Percentiles rank a stretch among this genome's conserved stretches.
phyloP scores from a whole-genome alignment of 1,140 invertebrate species.

The Drosophila erecta region DNA sequence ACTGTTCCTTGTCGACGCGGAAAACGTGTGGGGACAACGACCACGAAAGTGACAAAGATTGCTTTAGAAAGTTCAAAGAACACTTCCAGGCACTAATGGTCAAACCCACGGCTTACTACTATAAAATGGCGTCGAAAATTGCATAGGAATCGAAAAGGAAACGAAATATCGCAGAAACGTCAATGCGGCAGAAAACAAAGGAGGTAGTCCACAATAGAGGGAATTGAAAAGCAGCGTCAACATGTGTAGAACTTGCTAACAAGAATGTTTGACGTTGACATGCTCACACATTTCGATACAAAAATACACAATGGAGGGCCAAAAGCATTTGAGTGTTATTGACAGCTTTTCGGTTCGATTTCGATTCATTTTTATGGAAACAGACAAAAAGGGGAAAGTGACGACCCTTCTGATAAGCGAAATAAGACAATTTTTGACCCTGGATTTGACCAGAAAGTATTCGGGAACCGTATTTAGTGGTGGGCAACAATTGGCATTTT shows the following conservation, averaged over 20 bases:
- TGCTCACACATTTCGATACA: conserved; percentile 16
- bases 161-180: conserved; percentile 34
- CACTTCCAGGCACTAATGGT: conserved; percentile 36
- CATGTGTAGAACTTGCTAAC: conserved; percentile 60
- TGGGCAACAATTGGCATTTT: neutral
- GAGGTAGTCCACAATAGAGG: conserved; percentile 5
- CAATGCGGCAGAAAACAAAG: conserved; percentile 52
- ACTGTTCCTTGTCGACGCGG: too few relatives aligned
- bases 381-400: conserved; percentile 1
- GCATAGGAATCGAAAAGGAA: conserved; percentile 26
- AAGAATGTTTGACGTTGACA: conserved; percentile 62
- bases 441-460: too few relatives aligned
- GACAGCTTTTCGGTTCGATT: conserved; percentile 49
- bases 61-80: too few relatives aligned
- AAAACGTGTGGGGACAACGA: too few relatives aligned
- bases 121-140: conserved; percentile 52
- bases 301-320: conserved; percentile 13
- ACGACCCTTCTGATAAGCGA: conserved; percentile 4
- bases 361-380: conserved; percentile 21
- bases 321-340: conserved; percentile 53
- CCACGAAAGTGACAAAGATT: too few relatives aligned
- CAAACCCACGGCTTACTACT: conserved; percentile 19
- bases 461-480: too few relatives aligned
- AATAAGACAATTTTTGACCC: neutral
- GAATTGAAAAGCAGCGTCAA: conserved; percentile 48